These are phyloP conservation scores for Rhagonycha fulva DNA, from an alignment of 2,888 invertebrate species.

Conservation along the genomic window DNA sequence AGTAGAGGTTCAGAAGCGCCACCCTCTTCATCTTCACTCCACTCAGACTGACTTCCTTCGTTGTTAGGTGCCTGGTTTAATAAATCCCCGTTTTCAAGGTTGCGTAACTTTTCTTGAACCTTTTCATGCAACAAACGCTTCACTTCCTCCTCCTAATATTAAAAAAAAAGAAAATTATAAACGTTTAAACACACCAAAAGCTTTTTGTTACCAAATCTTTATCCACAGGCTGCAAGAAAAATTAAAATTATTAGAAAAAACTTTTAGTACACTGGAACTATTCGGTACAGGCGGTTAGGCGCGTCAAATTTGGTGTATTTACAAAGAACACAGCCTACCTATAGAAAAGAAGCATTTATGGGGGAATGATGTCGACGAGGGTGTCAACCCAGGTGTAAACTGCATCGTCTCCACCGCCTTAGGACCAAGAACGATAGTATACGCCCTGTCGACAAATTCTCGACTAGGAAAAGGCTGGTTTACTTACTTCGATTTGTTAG, in stretches of 20 bases:
- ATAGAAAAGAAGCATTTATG: not conserved
- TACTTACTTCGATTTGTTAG: not conserved
- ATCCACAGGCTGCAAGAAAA: slow-evolving; percentile 49
- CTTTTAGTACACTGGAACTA: not conserved
- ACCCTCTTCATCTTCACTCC: slow-evolving; percentile 73
- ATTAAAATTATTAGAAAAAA: slow-evolving; percentile 2
- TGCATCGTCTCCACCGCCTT: too few species aligned
- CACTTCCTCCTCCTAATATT: slow-evolving; percentile 57
- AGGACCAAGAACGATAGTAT: too few species aligned
- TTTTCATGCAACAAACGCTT: slow-evolving; percentile 56
- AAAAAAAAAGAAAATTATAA: not conserved
- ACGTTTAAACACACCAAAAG: not conserved
- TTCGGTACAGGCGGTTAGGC: not conserved
- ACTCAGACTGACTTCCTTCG: slow-evolving; percentile 79
- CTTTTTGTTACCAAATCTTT: slow-evolving; percentile 49
- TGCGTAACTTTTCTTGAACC: slow-evolving; percentile 52
- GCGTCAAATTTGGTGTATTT: not conserved
- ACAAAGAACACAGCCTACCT: too few species aligned
- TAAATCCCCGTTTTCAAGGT: slow-evolving; percentile 40
- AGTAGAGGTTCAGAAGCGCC: slow-evolving; percentile 65
- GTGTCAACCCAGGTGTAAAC: too few species aligned
- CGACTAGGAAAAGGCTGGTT: too few species aligned
- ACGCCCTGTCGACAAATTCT: too few species aligned
- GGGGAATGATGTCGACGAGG: too few species aligned
- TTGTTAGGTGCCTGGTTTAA: slow-evolving; percentile 46